Evolutionary conservation across 2,113 vertebrate genomes (phyloP).

Genomic region (Hydrolagus affinis): DNA sequence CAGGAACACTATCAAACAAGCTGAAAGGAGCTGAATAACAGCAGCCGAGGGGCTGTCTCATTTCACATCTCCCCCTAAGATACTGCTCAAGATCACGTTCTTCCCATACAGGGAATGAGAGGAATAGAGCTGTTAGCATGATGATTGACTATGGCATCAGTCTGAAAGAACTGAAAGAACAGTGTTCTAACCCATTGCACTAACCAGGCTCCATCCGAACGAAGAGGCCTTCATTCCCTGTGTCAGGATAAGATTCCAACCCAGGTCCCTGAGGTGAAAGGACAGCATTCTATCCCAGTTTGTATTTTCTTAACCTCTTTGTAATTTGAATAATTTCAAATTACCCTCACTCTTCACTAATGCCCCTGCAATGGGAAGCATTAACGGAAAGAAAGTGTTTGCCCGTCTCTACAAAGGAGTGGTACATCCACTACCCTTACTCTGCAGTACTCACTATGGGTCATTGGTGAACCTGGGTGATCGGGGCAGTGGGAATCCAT

Average conservation of each 20-base stretch:
- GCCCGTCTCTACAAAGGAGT: conserved; percentile 16
- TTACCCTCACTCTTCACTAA: conserved; percentile 21
- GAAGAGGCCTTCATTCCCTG: not conserved
- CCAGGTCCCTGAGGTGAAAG: not conserved
- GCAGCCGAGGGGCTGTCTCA: too few relatives aligned
- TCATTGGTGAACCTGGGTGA: conserved; percentile 75
- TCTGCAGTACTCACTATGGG: conserved; percentile 66
- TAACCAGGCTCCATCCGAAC: not conserved
- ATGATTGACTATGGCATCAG: not conserved
- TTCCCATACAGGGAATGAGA: not conserved
- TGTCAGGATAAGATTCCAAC: not conserved
- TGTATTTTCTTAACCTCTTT: not conserved
- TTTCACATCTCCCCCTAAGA: too few relatives aligned
- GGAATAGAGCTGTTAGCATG: not conserved
- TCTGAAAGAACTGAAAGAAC: not conserved
- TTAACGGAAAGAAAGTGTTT: conserved; percentile 2
- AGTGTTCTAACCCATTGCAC: not conserved
- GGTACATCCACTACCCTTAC: conserved; percentile 20
- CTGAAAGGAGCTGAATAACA: too few relatives aligned
- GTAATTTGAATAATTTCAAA: too few relatives aligned
- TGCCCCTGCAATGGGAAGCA: conserved; percentile 19
- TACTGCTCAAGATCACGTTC: too few relatives aligned
- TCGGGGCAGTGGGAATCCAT: conserved; percentile 71
- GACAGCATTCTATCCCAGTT: not conserved
- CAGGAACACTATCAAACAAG: too few relatives aligned